Evolutionary conservation across 2,888 invertebrate genomes (phyloP).

Genomic region (Desoria tigrina): DNA sequence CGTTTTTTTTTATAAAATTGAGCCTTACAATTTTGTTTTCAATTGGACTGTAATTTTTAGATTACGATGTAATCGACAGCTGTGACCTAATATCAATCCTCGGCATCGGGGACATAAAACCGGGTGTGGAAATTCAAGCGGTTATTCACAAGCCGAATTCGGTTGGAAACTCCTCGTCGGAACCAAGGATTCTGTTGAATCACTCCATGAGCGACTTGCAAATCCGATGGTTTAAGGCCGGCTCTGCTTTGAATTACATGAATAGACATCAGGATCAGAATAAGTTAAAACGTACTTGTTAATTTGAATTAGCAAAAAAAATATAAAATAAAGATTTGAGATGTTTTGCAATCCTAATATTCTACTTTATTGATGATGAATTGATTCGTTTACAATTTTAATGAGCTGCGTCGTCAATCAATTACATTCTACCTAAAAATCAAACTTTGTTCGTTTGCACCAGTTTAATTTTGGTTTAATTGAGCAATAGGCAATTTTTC

Average conservation of each 20-base stretch:
- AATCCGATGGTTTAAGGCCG: slow-evolving; percentile 96
- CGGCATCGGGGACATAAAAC: slow-evolving; percentile 78
- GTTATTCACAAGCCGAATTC: slow-evolving; percentile 84
- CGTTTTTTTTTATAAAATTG: background rate
- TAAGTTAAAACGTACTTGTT: slow-evolving; percentile 17
- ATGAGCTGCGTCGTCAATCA: no score
- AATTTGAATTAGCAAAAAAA: no score
- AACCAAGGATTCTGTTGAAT: slow-evolving; percentile 75
- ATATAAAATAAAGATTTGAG: no score
- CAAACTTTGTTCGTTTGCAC: no score
- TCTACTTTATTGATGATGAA: no score
- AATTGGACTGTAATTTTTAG: slow-evolving; percentile 57
- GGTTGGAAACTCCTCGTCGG: slow-evolving; percentile 90
- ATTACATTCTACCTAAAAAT: no score
- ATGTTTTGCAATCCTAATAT: no score
- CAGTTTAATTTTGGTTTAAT: no score
- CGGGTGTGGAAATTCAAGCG: no score
- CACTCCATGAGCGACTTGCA: slow-evolving; percentile 96
- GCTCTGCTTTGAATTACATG: slow-evolving; percentile 98
- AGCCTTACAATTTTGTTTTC: background rate
- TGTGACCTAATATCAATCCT: slow-evolving; percentile 78
- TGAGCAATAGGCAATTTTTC: no score
- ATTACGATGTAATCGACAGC: slow-evolving; percentile 92
- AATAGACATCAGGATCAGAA: slow-evolving; percentile 74
- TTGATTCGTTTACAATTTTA: no score